These are phyloP conservation scores for Cecidostiba fungosa DNA, from an alignment of 2,888 invertebrate genomes.

Conservation along the genomic window DNA sequence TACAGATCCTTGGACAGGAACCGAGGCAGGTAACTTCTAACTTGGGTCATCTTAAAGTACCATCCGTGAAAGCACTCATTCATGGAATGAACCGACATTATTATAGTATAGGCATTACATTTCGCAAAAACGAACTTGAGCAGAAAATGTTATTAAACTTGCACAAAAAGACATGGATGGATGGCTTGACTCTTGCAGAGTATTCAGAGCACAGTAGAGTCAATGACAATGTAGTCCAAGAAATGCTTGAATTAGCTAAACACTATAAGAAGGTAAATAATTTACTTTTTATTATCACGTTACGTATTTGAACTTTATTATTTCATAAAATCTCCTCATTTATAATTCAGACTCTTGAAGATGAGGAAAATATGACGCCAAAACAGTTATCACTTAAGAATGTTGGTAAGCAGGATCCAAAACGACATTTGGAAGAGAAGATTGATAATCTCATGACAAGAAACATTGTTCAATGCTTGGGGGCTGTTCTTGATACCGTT, in stretches of 20 bases:
- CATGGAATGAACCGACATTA: constrained; percentile 99
- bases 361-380: constrained; percentile 99
- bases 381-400: constrained; percentile 99
- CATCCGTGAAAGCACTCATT: constrained; percentile 99
- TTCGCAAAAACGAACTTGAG: constrained; percentile 98
- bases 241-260: constrained; percentile 98
- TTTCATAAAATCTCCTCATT: constrained; percentile 33
- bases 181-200: constrained; percentile 94
- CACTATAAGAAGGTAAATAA: constrained; percentile 92
- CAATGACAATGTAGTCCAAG: constrained; percentile 96
- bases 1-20: constrained; percentile 91
- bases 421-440: constrained; percentile 99
- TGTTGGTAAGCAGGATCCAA: constrained; percentile 99
- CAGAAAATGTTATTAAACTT: constrained; percentile 99
- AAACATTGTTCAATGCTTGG: constrained; percentile 98
- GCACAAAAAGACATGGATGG: constrained; percentile 99
- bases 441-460: constrained; percentile 98
- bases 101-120: constrained; percentile 99
- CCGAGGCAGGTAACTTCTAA: constrained; percentile 99
- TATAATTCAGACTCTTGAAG: constrained; percentile 91
- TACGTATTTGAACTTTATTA: neutral
- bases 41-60: constrained; percentile 98
- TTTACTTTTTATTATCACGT: constrained; percentile 31
- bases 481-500: constrained; percentile 97
- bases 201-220: constrained; percentile 95